Base-by-base conservation (phyloP, 92 coral and sea anemone genomes). In the Porites rus region DNA sequence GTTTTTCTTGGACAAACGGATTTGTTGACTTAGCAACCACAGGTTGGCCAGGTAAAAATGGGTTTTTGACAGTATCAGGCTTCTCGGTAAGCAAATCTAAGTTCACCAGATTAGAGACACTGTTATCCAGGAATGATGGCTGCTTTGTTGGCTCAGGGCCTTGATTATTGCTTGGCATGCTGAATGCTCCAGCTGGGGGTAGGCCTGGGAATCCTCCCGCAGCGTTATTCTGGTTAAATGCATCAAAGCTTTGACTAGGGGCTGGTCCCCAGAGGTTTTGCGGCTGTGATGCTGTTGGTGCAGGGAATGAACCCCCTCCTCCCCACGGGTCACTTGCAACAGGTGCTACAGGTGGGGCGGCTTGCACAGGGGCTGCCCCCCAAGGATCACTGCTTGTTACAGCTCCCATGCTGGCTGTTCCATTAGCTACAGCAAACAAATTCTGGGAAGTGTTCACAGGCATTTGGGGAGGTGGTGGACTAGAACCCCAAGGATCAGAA, bases 1-100 rank as follows among this genome's bases (percentile, higher is more conserved):
- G 99, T 76, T 93, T 97, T 51, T 97, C 99, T 81, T 90, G 95
- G 76, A 93, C 75, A 90, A 97, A 97, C 20, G 99, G 99, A 73
- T 97, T 97, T 75, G 86, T 96, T 12, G 98, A 86, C 74, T 90
- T 95, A 66, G 92, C 75, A 18, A 59, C 76, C 73, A 90, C 93
- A 31, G 95, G 92, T 52, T 93, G 95, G 21, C 87, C 80, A 51
- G 94, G 87, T 70, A 95, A 78, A 83, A 97, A 97, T 19, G 99
- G 99, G 68, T 97, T 97, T 31, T 92, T 90, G 51, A 91, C 93
- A 78, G 93, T 80, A 7, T 92, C 87, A 22, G 95, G 92, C 74
- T 93, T 94, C 69, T 93, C 25, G 2, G 91, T 90, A 38, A 97
- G 95, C 51, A 84, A 86, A 78, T 95, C 99, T 19, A 97, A 90